These are phyloP conservation scores for Petaurus breviceps DNA, from an alignment of 2,113 vertebrate species.

Conservation along the genomic window DNA sequence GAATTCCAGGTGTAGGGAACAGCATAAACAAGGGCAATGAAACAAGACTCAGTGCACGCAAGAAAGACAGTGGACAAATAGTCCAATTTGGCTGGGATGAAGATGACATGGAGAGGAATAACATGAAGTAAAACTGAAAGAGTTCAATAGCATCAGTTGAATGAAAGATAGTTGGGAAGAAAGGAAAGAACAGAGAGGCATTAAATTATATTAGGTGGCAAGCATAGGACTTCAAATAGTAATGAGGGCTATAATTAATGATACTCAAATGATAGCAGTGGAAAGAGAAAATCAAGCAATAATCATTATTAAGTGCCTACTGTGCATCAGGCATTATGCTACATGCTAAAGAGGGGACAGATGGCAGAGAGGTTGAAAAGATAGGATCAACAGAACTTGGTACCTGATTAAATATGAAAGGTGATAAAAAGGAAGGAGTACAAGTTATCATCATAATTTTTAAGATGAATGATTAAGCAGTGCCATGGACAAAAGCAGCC, in stretches of 20 bases:
- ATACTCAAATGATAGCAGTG: background rate
- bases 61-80: background rate
- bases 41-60: background rate
- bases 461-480: background rate
- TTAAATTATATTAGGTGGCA: background rate
- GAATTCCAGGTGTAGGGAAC: background rate
- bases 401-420: background rate
- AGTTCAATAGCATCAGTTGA: background rate
- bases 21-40: background rate
- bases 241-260: background rate
- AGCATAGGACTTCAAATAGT: background rate
- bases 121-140: background rate
- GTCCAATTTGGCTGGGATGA: background rate
- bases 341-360: background rate
- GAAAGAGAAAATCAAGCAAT: background rate
- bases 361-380: background rate
- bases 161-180: background rate
- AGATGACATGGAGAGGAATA: background rate
- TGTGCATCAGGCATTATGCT: background rate
- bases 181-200: background rate
- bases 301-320: background rate
- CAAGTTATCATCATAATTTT: background rate
- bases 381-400: background rate
- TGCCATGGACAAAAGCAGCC: background rate
- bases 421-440: background rate